Evolutionary conservation across 2,113 vertebrate species (phyloP).

Genomic region (Noturus placidus): DNA sequence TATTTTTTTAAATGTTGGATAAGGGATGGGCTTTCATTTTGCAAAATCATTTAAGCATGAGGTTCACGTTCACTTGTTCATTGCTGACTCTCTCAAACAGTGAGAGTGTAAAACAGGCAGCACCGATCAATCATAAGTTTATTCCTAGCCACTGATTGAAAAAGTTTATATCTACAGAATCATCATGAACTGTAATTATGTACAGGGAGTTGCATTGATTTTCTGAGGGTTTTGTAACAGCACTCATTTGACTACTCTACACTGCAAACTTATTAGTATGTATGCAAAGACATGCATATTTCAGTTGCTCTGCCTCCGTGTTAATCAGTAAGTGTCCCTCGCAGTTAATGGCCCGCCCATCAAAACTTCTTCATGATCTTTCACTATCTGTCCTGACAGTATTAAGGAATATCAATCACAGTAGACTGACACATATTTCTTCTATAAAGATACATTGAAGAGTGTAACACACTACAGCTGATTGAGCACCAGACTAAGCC

Average conservation of each 20-base stretch:
- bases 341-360: constrained; percentile 60
- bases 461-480: constrained; percentile 60
- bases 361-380: constrained; percentile 64
- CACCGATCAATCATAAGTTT: neutral
- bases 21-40: neutral
- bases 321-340: constrained; percentile 65
- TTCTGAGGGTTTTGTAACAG: neutral
- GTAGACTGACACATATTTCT: constrained; percentile 62
- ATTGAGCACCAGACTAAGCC: constrained; percentile 65
- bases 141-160: neutral
- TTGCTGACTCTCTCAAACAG: neutral
- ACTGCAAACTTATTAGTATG: neutral
- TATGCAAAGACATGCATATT: constrained; percentile 64
- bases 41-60: neutral
- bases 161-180: neutral
- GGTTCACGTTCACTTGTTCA: neutral
- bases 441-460: constrained; percentile 65
- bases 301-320: constrained; percentile 62
- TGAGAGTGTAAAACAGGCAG: neutral
- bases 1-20: neutral
- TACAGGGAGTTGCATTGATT: neutral
- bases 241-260: neutral
- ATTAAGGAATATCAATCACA: constrained; percentile 71
- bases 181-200: neutral
- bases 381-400: constrained; percentile 62